phyloP scores from a whole-genome alignment of 2,113 vertebrate genomes.

The Hydrolagus affinis region DNA sequence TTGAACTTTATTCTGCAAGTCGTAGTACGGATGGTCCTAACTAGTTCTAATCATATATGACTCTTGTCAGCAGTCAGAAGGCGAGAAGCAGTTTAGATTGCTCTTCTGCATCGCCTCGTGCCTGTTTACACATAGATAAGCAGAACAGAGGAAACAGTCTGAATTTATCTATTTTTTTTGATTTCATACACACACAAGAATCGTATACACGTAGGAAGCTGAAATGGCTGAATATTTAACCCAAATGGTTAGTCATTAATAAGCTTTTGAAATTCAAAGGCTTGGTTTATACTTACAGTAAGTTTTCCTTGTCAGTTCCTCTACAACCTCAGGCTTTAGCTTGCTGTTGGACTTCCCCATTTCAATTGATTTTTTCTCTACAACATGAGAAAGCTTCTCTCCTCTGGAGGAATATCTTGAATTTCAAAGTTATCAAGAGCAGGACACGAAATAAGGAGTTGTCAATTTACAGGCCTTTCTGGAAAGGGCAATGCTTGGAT shows the following conservation, averaged over 20 bases:
- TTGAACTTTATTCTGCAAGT: not conserved
- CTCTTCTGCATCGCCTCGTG: not conserved
- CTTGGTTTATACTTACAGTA: constrained; percentile 74
- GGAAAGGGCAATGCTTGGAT: constrained; percentile 17
- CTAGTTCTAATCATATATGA: too few species aligned
- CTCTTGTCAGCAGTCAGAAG: too few species aligned
- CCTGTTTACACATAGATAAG: not conserved
- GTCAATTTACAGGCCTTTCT: not conserved
- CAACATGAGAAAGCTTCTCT: not conserved
- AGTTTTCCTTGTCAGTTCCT: constrained; percentile 83
- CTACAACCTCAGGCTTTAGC: constrained; percentile 85
- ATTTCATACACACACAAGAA: not conserved
- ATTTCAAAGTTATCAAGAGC: not conserved
- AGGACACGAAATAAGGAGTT: not conserved
- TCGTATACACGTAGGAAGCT: not conserved
- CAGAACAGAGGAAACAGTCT: too few species aligned
- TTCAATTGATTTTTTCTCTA: constrained; percentile 41
- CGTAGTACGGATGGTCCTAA: too few species aligned
- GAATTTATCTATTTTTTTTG: too few species aligned
- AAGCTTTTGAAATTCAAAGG: not conserved
- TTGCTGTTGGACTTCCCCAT: constrained; percentile 95
- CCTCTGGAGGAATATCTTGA: not conserved
- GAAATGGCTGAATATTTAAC: too few species aligned
- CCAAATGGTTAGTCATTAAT: not conserved
- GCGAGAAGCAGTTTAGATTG: not conserved